Evolutionary conservation across 2,888 invertebrate species (phyloP).

Genomic region (Eupsilia transversa): DNA sequence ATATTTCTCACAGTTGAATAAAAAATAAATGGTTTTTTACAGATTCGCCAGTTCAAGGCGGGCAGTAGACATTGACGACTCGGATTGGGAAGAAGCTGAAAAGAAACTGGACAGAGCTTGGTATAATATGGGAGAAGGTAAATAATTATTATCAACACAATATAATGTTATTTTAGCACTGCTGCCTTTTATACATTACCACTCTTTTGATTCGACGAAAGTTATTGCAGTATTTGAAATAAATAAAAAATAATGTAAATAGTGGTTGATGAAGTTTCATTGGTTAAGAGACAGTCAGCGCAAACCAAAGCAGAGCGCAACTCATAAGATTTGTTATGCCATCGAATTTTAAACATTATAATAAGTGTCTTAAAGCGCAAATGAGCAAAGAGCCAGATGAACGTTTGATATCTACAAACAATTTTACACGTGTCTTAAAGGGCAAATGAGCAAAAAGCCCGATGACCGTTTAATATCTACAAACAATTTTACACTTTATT

Average conservation of each 20-base stretch:
- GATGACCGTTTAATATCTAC: neutral
- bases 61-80: constrained; percentile 93
- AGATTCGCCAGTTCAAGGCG: constrained; percentile 89
- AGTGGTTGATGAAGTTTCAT: too few species aligned
- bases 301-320: neutral
- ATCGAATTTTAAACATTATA: neutral
- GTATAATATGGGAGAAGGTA: constrained; percentile 98
- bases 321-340: neutral
- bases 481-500: neutral
- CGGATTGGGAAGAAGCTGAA: constrained; percentile 97
- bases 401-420: neutral
- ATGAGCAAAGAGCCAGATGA: neutral
- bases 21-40: constrained; percentile 5
- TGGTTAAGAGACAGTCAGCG: too few species aligned
- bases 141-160: neutral
- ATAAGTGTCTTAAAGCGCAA: neutral
- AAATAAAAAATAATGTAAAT: too few species aligned
- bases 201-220: neutral
- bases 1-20: neutral
- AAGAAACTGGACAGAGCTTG: constrained; percentile 98
- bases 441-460: neutral
- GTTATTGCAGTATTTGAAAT: neutral
- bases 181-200: neutral
- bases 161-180: neutral
- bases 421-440: too few species aligned